phyloP scores from a whole-genome alignment of 2,113 vertebrate species.

The Euleptes europaea region DNA sequence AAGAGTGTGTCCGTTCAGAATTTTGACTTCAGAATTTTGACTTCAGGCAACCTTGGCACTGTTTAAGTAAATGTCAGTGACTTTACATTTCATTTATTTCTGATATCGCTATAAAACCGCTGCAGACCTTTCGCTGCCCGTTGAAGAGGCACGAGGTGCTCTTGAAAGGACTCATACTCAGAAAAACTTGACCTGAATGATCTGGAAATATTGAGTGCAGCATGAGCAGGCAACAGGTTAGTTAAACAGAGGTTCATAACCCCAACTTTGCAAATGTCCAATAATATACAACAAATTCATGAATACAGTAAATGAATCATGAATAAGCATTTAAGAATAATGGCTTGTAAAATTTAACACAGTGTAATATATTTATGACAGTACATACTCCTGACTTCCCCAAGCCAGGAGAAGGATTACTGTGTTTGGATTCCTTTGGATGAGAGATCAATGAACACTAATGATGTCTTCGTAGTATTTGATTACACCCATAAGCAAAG shows the following conservation, averaged over 20 bases:
- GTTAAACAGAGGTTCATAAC: conserved; percentile 6
- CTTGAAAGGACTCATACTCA: neutral
- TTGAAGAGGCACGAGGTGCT: neutral
- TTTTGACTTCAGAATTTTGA: neutral
- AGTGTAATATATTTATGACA: neutral
- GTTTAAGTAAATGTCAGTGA: neutral
- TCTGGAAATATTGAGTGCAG: neutral
- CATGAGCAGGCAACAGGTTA: neutral
- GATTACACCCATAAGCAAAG: too few species aligned
- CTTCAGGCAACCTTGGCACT: neutral
- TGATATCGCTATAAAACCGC: neutral
- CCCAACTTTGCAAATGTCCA: neutral
- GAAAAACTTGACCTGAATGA: neutral
- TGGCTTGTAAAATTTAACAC: conserved; percentile 4
- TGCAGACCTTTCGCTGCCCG: neutral
- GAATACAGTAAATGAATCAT: neutral
- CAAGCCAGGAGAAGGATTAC: too few species aligned
- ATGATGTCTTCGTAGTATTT: too few species aligned
- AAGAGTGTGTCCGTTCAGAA: neutral
- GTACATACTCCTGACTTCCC: too few species aligned
- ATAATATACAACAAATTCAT: neutral
- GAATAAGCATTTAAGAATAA: neutral
- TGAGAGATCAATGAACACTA: too few species aligned
- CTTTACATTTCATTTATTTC: neutral
- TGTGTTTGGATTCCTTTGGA: too few species aligned